A percentile compares a stretch with the other conserved stretches of the same genome.
Evolutionary conservation across 1,140 invertebrate species (phyloP).

Genomic region (Acyrthosiphon pisum): DNA sequence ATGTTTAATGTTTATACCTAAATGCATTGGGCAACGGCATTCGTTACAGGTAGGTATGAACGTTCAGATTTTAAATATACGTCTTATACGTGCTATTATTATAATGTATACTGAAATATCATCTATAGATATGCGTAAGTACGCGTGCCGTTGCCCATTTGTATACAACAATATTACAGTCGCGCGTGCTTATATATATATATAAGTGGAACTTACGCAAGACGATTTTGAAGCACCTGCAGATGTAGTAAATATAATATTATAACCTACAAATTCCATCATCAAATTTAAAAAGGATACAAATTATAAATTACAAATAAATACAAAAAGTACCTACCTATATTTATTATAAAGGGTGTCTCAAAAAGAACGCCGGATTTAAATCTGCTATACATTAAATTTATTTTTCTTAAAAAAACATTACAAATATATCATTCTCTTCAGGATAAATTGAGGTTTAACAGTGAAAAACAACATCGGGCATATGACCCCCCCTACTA

Average conservation of each 20-base stretch:
- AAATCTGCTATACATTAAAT: constrained; percentile 15
- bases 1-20: neutral
- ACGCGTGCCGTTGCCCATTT: too few relatives aligned
- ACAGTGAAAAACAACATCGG: too few relatives aligned
- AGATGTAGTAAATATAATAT: too few relatives aligned
- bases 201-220: neutral
- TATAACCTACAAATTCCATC: neutral
- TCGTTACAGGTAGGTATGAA: neutral
- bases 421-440: constrained; percentile 19
- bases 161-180: too few relatives aligned
- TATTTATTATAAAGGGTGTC: neutral
- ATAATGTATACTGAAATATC: too few relatives aligned
- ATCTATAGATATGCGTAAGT: too few relatives aligned
- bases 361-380: neutral
- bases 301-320: too few relatives aligned
- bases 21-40: neutral
- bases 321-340: too few relatives aligned
- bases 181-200: too few relatives aligned
- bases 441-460: neutral
- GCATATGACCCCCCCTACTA: too few relatives aligned
- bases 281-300: neutral
- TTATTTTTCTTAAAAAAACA: constrained; percentile 11
- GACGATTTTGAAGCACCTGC: neutral
- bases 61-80: neutral
- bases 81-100: neutral